Evolutionary conservation across 2,113 vertebrate species (phyloP).

Genomic region (Rhinolophus ferrumequinum): DNA sequence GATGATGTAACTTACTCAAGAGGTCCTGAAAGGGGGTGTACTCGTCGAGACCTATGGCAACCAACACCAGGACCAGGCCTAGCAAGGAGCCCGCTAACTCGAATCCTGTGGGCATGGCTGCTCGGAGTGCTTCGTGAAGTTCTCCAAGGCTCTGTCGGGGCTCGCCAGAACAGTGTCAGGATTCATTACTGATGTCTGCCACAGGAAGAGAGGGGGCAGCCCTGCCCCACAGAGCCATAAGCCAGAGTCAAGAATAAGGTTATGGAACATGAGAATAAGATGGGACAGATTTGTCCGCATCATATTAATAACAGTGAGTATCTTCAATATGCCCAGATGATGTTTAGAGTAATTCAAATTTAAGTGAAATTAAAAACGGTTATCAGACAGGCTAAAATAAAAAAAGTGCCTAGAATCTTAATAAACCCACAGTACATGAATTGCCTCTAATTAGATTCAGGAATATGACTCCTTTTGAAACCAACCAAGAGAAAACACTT

Average conservation of each 20-base stretch:
- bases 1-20: background rate
- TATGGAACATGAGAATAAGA: background rate
- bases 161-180: background rate
- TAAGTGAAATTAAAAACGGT: conserved; percentile 78
- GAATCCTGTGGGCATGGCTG: background rate
- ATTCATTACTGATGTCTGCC: background rate
- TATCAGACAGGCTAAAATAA: conserved; percentile 71
- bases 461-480: conserved; percentile 76
- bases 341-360: conserved; percentile 75
- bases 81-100: background rate
- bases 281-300: conserved; percentile 41
- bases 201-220: background rate
- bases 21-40: background rate
- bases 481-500: conserved; percentile 76
- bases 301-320: conserved; percentile 64
- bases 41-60: background rate
- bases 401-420: conserved; percentile 75
- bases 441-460: conserved; percentile 79
- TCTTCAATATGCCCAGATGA: conserved; percentile 65
- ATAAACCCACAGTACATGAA: conserved; percentile 66
- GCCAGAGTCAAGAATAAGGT: conserved; percentile 34
- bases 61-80: background rate
- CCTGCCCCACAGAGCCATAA: background rate
- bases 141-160: background rate
- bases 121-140: background rate